Evolutionary conservation across 2,113 vertebrate species (phyloP).

Genomic region (Indicator indicator): DNA sequence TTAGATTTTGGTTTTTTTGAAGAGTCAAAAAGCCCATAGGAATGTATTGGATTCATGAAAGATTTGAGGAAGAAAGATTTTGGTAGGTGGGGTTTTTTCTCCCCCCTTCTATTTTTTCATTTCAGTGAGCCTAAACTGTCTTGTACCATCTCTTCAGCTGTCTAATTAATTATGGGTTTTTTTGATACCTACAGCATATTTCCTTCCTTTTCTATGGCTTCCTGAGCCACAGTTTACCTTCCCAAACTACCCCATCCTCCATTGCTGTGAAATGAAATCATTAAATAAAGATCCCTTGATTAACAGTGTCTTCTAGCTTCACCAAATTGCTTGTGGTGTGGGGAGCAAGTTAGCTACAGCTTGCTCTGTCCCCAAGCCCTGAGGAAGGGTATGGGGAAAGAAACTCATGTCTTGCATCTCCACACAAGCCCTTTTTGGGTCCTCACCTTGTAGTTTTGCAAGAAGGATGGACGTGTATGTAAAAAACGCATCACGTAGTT

Average conservation of each 20-base stretch:
- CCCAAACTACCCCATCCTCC: background rate
- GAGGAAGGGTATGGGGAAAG: background rate
- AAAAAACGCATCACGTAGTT: accelerated
- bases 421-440: too few relatives aligned
- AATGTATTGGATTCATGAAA: background rate
- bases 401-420: background rate
- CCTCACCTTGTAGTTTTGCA: background rate
- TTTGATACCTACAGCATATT: background rate
- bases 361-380: background rate
- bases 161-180: background rate
- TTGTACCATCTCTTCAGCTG: background rate
- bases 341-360: background rate
- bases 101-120: background rate
- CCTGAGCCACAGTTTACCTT: background rate
- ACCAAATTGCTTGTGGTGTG: accelerated
- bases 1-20: background rate
- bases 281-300: constrained; percentile 28
- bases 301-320: background rate
- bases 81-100: too few relatives aligned
- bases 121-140: background rate
- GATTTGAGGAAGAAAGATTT: background rate
- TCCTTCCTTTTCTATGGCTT: background rate
- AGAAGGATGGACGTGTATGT: accelerated
- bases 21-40: background rate
- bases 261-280: constrained; percentile 1